These are phyloP conservation scores for Colistium nudipinnis DNA, from an alignment of 2,113 vertebrate genomes.

Conservation along the genomic window DNA sequence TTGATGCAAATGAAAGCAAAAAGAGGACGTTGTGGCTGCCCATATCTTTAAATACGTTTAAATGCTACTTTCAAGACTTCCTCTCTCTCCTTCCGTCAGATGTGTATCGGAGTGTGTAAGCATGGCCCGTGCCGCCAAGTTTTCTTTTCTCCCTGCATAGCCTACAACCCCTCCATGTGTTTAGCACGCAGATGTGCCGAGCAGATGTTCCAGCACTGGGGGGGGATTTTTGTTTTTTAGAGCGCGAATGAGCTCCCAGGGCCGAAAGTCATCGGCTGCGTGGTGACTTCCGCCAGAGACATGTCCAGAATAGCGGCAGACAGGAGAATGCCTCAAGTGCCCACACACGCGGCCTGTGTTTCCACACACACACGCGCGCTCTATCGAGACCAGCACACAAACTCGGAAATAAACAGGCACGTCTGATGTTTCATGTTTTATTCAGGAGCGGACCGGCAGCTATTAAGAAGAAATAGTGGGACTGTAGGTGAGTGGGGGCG, in stretches of 20 bases:
- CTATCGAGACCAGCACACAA: constrained; percentile 26
- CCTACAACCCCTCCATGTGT: constrained; percentile 40
- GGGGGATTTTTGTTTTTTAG: constrained; percentile 34
- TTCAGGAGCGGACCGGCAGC: constrained; percentile 47
- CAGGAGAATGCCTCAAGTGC: not conserved
- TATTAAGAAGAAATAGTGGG: constrained; percentile 32
- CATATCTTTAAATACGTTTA: not conserved
- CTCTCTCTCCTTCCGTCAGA: constrained; percentile 41
- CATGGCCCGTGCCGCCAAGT: constrained; percentile 26
- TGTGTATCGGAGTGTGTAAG: constrained; percentile 41
- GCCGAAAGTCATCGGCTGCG: not conserved
- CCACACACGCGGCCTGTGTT: constrained; percentile 7
- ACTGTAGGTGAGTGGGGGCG: constrained; percentile 57
- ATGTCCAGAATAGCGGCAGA: not conserved
- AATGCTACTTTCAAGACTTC: not conserved
- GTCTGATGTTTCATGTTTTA: constrained; percentile 68
- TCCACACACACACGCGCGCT: constrained; percentile 20
- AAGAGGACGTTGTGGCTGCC: not conserved
- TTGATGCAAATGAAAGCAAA: not conserved
- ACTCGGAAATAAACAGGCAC: constrained; percentile 30
- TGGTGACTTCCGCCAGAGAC: constrained; percentile 19
- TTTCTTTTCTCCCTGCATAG: constrained; percentile 49
- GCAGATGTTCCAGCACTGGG: constrained; percentile 71
- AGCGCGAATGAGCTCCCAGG: not conserved
- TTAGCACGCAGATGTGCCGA: constrained; percentile 73